These are phyloP conservation scores for Lycodopsis pacificus DNA, from an alignment of 2,797 vertebrate species.

Conservation along the genomic window DNA sequence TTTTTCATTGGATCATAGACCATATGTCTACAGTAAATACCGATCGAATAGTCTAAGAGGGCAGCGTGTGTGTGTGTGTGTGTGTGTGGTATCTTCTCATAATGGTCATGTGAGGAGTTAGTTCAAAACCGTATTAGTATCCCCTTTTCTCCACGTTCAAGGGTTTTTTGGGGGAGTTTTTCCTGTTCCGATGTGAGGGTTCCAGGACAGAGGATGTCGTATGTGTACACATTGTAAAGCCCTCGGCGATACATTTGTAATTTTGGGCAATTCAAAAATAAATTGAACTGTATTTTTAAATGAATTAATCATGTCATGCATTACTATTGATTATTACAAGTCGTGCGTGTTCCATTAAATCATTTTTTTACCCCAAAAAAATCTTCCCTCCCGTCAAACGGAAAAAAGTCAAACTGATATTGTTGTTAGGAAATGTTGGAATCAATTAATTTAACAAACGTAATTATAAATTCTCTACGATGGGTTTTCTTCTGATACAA, in stretches of 20 bases:
- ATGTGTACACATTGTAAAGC: too few species aligned
- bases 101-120: not conserved
- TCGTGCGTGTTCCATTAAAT: not conserved
- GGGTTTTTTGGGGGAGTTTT: too few species aligned
- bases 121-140: not conserved
- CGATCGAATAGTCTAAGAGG: too few species aligned
- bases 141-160: too few species aligned
- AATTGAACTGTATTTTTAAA: not conserved
- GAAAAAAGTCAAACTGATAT: not conserved
- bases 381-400: not conserved
- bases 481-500: conserved; percentile 6
- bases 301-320: not conserved
- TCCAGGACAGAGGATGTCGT: too few species aligned
- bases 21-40: not conserved
- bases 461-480: not conserved
- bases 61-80: not conserved
- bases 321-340: not conserved
- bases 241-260: too few species aligned
- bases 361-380: too few species aligned
- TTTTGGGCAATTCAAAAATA: too few species aligned
- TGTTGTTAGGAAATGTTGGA: not conserved
- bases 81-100: not conserved
- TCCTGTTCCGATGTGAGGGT: too few species aligned
- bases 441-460: not conserved
- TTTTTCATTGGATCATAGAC: not conserved